Evolutionary conservation across 2,113 vertebrate species (phyloP), one percentile per base, ranked within the genome.

Genomic region (Typhlomys cinereus): DNA sequence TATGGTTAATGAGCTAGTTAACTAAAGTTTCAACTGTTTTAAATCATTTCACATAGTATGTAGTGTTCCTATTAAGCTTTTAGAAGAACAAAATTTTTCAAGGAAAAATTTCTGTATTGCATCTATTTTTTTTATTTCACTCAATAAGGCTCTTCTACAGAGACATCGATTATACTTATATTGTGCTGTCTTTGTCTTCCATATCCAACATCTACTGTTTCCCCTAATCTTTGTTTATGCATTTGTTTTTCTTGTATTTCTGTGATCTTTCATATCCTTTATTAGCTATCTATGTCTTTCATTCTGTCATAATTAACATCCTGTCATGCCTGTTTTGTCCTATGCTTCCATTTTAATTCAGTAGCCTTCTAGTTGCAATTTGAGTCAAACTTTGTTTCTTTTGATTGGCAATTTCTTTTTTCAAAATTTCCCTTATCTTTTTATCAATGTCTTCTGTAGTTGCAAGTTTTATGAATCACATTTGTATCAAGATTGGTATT

Each of bases 351-450:
- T 73, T 12, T 82, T 78, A 11, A 88, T 81, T 89, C 69, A 82
- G 81, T 48, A 82, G 64, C 57, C 88, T 57, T 83, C 29, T 57
- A 88, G 62, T 52, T 13, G 52, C 59, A 5, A 46, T 66, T 39
- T 79, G 41, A 18, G 83, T 89, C n/a, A 94, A 46, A 85, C 74
- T 75, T 79, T 91, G 44, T 76, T 91, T 91, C 44, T 21, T 83
- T 91, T 90, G 41, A n/a, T 88, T 34, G 69, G 17, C 21, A 61
- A 80, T 41, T 90, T 95, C 13, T 25, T 88, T 83, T 86, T 86
- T 17, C 39, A 82, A 57, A 78, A 64, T 29, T 86, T 85, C 39
- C 34, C 52, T 86, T 92, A 62, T 57, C 89, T 93, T 91, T 82
- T 66, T 88, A 76, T n/a, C 34, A 76, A 85, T 44, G n/a, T 76